These are phyloP conservation scores for Burhinus bistriatus DNA, from an alignment of 2,113 vertebrate species.

Conservation along the genomic window DNA sequence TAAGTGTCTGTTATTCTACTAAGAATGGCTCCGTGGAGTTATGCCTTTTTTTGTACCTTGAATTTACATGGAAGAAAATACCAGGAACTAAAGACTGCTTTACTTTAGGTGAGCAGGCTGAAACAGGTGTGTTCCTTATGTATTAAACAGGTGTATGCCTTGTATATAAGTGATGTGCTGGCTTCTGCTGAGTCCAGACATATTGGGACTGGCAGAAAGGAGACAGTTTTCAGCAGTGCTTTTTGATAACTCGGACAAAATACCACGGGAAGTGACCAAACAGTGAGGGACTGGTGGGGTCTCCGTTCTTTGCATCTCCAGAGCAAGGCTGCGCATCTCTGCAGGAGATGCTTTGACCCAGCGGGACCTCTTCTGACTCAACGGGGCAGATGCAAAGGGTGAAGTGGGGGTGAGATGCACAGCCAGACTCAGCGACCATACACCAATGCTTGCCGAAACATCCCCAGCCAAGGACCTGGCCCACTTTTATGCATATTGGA, in stretches of 20 bases:
- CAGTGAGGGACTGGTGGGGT: neutral
- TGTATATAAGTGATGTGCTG: neutral
- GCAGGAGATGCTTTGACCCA: neutral
- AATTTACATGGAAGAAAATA: neutral
- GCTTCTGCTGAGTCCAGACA: neutral
- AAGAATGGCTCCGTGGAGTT: neutral
- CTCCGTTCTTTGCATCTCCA: neutral
- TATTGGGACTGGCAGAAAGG: neutral
- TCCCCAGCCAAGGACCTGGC: neutral
- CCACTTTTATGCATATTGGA: neutral
- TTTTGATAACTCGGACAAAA: neutral
- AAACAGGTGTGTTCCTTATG: neutral
- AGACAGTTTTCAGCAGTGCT: neutral
- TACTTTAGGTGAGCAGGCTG: neutral
- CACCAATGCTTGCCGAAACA: neutral
- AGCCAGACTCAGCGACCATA: neutral
- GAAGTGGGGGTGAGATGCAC: neutral
- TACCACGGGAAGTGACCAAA: neutral
- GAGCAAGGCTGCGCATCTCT: neutral
- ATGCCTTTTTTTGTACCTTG: neutral
- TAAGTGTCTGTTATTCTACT: neutral
- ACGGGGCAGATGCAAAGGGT: neutral
- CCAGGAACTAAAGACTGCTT: neutral
- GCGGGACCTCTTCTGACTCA: neutral
- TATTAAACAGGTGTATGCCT: neutral